These are phyloP conservation scores for Seira sanloemensis DNA, from an alignment of 2,888 invertebrate genomes.

Conservation along the genomic window DNA sequence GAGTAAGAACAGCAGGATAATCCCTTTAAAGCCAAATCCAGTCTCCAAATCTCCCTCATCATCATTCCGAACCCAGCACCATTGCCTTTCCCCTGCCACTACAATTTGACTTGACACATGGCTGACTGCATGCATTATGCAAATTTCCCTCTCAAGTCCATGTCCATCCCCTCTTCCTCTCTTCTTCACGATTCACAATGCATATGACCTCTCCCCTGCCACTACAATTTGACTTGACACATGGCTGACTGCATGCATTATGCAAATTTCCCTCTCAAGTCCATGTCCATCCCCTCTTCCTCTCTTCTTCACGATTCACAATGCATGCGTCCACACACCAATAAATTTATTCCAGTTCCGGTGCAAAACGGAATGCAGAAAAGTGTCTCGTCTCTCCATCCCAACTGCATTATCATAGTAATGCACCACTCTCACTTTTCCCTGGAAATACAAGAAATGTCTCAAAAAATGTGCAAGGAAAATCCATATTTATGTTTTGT, in stretches of 20 bases:
- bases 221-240: neutral
- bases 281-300: neutral
- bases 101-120: neutral
- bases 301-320: neutral
- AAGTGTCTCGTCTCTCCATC: too few species aligned
- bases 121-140: too few species aligned
- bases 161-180: neutral
- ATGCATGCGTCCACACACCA: neutral
- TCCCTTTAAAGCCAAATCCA: too few species aligned
- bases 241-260: neutral
- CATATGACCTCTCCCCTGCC: neutral
- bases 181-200: neutral
- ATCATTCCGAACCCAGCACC: neutral
- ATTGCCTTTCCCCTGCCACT: neutral
- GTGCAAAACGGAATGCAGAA: neutral
- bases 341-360: neutral
- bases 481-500: too few species aligned
- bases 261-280: neutral
- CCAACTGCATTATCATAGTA: neutral
- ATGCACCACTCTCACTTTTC: neutral
- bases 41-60: too few species aligned
- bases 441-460: neutral
- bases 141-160: neutral
- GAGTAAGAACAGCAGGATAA: too few species aligned
- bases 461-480: too few species aligned